Base-by-base conservation (phyloP, 2,888 invertebrate species). In the Allophyes oxyacanthae region DNA sequence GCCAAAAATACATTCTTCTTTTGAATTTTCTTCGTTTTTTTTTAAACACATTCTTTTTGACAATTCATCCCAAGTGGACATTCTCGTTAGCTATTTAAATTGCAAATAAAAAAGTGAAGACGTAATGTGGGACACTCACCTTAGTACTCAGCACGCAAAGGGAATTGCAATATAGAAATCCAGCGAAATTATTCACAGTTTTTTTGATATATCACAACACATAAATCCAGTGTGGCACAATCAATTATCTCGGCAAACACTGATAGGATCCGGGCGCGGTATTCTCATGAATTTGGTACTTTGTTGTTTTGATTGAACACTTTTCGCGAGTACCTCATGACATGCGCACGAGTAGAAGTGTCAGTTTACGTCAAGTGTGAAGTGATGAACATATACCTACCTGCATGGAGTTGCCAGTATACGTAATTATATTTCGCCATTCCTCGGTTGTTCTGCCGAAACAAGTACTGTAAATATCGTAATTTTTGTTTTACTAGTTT, bases 51-150 rank as follows among this genome's bases (percentile, higher is more conserved):
- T 10, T 1, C 5, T 4, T 7, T 4, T 36, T 15, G 15, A 4
- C 20, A 53, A 67, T n/a, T n/a, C n/a, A 43, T 41, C 58, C 56
- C 49, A 50, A 41, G 10, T 20, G 44, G 52, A 49, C 42, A 33
- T 55, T 45, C 37, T 51, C 28, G 10, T 14, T 26, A 25, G 40
- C 15, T 25, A 15, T 38, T 48, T 33, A 36, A 6, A 57, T 42
- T 46, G 34, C 42, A 59, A 54, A 60, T 61, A 62, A 74, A 74
- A 71, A 75, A 58, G 58, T 54, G 49, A 71, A 77, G 60, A 72
- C 55, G 36, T 72, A 58, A 72, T 58, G 33, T 73, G 57, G 75
- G 69, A 34, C 75, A 77, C 75, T 75, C 64, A 75, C 75, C 75
- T 77, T 67, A 67, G 33, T 14, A 46, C 38, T 57, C 37, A 49